phyloP scores from a whole-genome alignment of 2,113 vertebrate species.

The Prunella fulvescens region DNA sequence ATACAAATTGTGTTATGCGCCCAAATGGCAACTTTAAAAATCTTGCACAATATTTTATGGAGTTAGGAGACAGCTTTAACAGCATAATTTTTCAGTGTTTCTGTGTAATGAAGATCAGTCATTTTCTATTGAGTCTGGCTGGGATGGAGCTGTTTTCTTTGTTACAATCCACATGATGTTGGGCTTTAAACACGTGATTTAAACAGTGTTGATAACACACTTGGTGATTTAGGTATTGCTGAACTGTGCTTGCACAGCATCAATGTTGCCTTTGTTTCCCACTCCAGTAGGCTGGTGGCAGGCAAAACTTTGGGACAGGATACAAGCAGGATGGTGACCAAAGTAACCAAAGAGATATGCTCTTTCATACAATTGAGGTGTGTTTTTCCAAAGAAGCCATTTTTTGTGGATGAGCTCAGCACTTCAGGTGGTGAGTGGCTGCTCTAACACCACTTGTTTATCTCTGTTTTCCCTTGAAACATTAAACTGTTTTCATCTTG shows the following conservation, averaged over 20 bases:
- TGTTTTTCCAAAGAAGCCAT: background rate
- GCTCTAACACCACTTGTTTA: background rate
- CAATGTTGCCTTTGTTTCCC: background rate
- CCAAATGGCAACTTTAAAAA: background rate
- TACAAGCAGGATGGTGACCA: background rate
- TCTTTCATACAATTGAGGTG: rapidly evolving
- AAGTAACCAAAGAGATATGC: background rate
- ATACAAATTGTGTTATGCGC: background rate
- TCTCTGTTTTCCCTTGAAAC: background rate
- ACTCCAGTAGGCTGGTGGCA: background rate
- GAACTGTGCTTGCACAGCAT: background rate
- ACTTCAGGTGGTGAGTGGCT: background rate
- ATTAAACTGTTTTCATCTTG: background rate
- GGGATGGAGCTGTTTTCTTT: background rate
- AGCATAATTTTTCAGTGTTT: background rate
- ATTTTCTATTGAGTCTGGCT: background rate
- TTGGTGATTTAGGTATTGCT: background rate
- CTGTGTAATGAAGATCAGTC: background rate
- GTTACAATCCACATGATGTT: background rate
- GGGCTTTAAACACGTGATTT: background rate
- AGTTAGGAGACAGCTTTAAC: background rate
- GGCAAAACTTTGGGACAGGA: background rate
- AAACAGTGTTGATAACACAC: background rate
- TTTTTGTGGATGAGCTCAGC: background rate
- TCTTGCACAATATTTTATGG: background rate